Percentiles rank a stretch among this genome's conserved stretches.
Conservation (phyloP, 2,113 vertebrate species). For the Eleginops maclovinus region DNA sequence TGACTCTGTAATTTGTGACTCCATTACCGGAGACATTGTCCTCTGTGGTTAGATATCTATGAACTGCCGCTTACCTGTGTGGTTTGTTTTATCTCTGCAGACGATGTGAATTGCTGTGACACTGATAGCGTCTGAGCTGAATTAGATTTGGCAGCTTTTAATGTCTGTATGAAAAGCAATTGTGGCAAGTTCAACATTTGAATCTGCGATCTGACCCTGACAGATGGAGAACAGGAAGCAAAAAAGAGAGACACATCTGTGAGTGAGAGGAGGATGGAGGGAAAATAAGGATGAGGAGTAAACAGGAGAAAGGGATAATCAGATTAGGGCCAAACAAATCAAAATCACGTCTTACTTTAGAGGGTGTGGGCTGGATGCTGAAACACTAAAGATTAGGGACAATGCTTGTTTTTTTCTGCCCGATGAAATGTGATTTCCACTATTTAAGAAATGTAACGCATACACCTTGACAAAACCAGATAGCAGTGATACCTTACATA, state of each 20-base stretch:
- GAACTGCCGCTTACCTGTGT: conserved; percentile 21
- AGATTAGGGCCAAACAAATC: background rate
- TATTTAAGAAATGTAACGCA: no score
- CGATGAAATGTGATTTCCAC: no score
- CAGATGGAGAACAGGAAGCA: conserved; percentile 43
- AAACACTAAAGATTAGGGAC: no score
- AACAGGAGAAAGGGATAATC: no score
- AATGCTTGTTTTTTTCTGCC: no score
- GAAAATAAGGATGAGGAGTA: background rate
- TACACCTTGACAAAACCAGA: no score
- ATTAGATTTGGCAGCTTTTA: conserved; percentile 75
- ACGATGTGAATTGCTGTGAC: conserved; percentile 49
- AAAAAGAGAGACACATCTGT: background rate
- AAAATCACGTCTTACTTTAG: background rate
- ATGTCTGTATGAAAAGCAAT: conserved; percentile 77
- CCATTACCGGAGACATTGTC: conserved; percentile 67
- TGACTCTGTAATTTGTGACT: conserved; percentile 53
- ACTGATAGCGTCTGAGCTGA: conserved; percentile 53
- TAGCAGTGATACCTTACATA: no score
- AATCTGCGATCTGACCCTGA: conserved; percentile 73
- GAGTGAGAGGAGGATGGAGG: conserved; percentile 8
- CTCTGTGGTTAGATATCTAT: conserved; percentile 19
- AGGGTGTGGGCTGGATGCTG: no score
- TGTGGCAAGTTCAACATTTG: conserved; percentile 67
- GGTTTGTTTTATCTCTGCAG: conserved; percentile 65